phyloP scores from a whole-genome alignment of 2,888 invertebrate species.

The Eretmocerus hayati region DNA sequence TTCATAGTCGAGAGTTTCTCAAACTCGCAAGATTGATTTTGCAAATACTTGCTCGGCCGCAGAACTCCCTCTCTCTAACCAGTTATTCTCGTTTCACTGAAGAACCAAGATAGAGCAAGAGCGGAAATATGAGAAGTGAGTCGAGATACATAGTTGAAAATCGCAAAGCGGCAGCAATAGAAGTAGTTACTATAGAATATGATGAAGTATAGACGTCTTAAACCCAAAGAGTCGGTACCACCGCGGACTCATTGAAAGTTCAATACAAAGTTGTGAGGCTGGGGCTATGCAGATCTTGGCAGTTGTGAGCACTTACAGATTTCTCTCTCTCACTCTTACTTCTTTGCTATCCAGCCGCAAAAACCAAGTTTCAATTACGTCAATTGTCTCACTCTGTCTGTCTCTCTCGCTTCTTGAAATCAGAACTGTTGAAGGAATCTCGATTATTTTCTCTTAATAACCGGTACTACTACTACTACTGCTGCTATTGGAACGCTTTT shows the following conservation, averaged over 20 bases:
- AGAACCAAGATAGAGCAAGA: neutral
- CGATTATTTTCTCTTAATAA: constrained; percentile 9
- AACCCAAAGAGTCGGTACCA: no score
- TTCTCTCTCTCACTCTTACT: no score
- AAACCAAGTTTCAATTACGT: constrained; percentile 25
- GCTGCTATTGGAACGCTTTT: constrained; percentile 1
- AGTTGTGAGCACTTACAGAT: no score
- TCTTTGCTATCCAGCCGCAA: constrained; percentile 10
- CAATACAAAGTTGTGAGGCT: constrained; percentile 22
- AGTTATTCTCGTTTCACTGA: no score
- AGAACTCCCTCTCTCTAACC: no score
- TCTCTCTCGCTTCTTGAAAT: neutral
- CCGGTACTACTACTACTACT: constrained; percentile 7
- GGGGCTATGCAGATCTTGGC: neutral
- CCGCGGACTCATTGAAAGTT: constrained; percentile 22
- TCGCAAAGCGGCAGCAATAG: constrained; percentile 21
- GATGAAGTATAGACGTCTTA: no score
- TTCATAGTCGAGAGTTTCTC: constrained; percentile 7
- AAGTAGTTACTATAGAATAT: no score
- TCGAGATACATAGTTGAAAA: constrained; percentile 3
- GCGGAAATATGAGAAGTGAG: neutral
- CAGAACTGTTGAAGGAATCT: constrained; percentile 2
- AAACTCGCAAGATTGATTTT: constrained; percentile 12
- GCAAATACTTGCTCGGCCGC: no score
- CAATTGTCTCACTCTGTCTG: constrained; percentile 23